A percentile compares a stretch with the other conserved stretches of the same genome.
phyloP scores from a whole-genome alignment of 2,888 invertebrate genomes.

The Anoplius nigerrimus region DNA sequence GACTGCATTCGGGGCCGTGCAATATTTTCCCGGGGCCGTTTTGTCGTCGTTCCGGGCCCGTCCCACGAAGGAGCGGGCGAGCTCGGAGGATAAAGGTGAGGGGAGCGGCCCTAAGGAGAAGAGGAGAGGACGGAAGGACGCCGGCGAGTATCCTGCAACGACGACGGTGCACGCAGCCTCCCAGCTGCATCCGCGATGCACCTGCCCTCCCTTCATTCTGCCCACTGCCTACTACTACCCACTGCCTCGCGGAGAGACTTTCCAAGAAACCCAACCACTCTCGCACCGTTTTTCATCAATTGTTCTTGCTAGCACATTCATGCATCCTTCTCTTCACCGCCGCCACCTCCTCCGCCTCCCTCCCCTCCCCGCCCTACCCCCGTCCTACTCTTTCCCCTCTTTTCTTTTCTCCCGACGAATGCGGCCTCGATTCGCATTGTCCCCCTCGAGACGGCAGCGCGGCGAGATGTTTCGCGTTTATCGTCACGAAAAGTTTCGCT shows the following conservation, averaged over 20 bases:
- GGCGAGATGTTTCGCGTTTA: conserved; percentile 5
- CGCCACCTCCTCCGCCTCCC: background rate
- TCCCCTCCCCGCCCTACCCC: background rate
- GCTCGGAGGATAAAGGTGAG: conserved; percentile 10
- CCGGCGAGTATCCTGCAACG: conserved; percentile 41
- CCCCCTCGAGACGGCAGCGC: conserved; percentile 3
- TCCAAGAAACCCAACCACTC: conserved; percentile 56
- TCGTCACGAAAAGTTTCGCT: conserved; percentile 5
- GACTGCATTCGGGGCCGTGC: conserved; percentile 6
- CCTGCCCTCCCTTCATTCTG: conserved; percentile 52
- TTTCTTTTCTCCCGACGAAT: conserved; percentile 31
- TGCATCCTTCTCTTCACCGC: conserved; percentile 14
- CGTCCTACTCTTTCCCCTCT: conserved; percentile 19
- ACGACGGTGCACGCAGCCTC: conserved; percentile 47
- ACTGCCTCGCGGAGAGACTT: conserved; percentile 47
- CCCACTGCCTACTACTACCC: conserved; percentile 4
- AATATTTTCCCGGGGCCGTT: conserved; percentile 36
- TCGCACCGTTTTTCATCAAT: conserved; percentile 58
- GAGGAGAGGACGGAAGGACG: conserved; percentile 25
- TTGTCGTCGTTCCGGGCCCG: conserved; percentile 32
- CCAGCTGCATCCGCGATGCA: conserved; percentile 61
- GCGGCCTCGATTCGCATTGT: conserved; percentile 29
- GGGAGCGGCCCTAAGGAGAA: conserved; percentile 13
- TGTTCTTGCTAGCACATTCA: conserved; percentile 31
- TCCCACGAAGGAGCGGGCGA: conserved; percentile 19